These are phyloP conservation scores for Lissonota sp. DNA, from an alignment of 2,888 invertebrate species.

Conservation along the genomic window DNA sequence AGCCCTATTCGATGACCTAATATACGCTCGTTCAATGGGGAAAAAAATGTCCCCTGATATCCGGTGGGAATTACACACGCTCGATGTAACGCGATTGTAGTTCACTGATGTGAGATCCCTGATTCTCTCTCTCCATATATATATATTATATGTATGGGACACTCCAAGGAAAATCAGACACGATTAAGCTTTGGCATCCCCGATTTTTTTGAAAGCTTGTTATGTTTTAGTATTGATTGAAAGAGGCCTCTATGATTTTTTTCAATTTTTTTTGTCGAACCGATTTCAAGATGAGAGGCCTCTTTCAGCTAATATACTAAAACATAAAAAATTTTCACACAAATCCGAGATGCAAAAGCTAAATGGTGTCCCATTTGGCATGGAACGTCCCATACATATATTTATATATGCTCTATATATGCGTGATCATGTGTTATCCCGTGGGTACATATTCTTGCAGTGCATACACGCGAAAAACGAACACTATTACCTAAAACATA, in stretches of 20 bases:
- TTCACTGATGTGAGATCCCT: slow-evolving; percentile 63
- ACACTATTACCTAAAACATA: slow-evolving; percentile 13
- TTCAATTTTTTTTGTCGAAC: no score
- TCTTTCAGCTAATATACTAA: no score
- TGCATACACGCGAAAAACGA: slow-evolving; percentile 11
- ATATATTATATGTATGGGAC: not conserved
- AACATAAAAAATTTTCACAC: no score
- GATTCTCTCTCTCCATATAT: slow-evolving; percentile 53
- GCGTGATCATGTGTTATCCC: slow-evolving; percentile 54
- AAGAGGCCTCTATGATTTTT: no score
- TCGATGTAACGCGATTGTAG: slow-evolving; percentile 63
- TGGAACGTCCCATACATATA: no score
- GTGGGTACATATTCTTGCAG: slow-evolving; percentile 25
- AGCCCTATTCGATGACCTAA: slow-evolving; percentile 36
- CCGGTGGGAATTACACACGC: slow-evolving; percentile 54
- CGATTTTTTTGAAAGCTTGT: no score
- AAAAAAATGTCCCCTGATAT: slow-evolving; percentile 38
- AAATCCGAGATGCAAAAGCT: no score
- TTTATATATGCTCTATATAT: slow-evolving; percentile 2
- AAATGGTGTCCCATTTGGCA: no score
- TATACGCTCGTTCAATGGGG: slow-evolving; percentile 33
- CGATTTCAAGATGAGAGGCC: no score
- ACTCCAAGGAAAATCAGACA: no score
- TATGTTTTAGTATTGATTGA: no score
- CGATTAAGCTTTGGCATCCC: no score